Conservation (phyloP, 2,888 invertebrate species). For the Melieria crassipennis region DNA sequence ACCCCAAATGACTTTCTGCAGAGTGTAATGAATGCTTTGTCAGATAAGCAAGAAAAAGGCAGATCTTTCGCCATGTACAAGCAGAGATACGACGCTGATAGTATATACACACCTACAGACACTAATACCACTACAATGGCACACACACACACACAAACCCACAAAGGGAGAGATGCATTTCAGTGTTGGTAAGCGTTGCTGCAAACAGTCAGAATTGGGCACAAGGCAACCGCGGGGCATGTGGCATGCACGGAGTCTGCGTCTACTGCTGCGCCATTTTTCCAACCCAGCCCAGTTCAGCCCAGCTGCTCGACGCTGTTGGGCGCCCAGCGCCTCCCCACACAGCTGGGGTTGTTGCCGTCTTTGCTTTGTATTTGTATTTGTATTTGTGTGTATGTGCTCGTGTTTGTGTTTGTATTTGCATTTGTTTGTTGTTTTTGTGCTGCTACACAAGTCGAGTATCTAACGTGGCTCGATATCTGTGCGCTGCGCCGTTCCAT, state of each 20-base stretch:
- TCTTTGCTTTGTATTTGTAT: not conserved
- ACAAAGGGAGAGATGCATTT: not conserved
- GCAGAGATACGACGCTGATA: constrained; percentile 13
- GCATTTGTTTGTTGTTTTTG: constrained; percentile 6
- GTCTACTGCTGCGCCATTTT: not conserved
- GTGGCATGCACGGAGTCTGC: not conserved
- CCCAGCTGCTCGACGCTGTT: no score
- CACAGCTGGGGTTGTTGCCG: constrained; percentile 10
- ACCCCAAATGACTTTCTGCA: constrained; percentile 27
- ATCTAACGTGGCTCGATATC: not conserved
- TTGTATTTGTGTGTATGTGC: not conserved
- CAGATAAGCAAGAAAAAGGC: not conserved
- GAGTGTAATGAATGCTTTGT: constrained; percentile 24
- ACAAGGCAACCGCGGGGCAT: not conserved
- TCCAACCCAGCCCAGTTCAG: no score
- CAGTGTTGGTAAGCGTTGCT: not conserved
- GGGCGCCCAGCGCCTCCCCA: not conserved
- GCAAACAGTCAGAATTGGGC: not conserved
- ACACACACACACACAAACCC: not conserved
- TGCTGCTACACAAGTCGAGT: not conserved
- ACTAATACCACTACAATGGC: constrained; percentile 7
- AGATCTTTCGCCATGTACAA: constrained; percentile 7
- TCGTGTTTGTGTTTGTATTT: constrained; percentile 17
- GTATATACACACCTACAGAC: not conserved
- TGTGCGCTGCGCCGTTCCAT: constrained; percentile 46